These are phyloP conservation scores for Perognathus longimembris DNA, from an alignment of 2,113 vertebrate genomes.

Conservation along the genomic window DNA sequence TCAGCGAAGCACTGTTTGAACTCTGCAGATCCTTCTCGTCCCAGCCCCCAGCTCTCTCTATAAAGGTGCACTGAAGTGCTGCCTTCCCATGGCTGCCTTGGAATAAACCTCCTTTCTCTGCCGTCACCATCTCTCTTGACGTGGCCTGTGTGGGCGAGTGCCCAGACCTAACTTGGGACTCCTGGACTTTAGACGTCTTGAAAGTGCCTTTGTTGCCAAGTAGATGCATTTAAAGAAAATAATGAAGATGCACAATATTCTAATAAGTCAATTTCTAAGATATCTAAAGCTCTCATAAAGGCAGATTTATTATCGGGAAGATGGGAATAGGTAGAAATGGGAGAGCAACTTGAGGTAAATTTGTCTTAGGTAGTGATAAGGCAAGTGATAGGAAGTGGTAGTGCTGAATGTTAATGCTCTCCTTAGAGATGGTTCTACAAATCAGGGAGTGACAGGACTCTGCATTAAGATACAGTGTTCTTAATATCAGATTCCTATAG, in stretches of 20 bases:
- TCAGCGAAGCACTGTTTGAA: too few species aligned
- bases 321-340: background rate
- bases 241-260: constrained; percentile 31
- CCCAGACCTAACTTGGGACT: too few species aligned
- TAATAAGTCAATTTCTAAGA: constrained; percentile 43
- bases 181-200: too few species aligned
- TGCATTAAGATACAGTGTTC: background rate
- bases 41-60: too few species aligned
- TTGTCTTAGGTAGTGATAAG: background rate
- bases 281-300: background rate
- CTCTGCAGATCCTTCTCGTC: too few species aligned
- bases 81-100: too few species aligned
- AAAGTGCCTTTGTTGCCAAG: too few species aligned
- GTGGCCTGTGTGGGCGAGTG: too few species aligned
- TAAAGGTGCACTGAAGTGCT: too few species aligned
- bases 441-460: background rate
- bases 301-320: background rate
- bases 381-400: background rate
- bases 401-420: background rate
- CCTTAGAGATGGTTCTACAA: constrained; percentile 19
- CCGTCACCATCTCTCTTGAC: too few species aligned
- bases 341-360: constrained; percentile 17
- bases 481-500: constrained; percentile 27
- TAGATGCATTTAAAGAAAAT: background rate
- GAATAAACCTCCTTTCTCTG: too few species aligned